Evolutionary conservation across 2,797 vertebrate species (phyloP).

Genomic region (Pangasius larnaudii): DNA sequence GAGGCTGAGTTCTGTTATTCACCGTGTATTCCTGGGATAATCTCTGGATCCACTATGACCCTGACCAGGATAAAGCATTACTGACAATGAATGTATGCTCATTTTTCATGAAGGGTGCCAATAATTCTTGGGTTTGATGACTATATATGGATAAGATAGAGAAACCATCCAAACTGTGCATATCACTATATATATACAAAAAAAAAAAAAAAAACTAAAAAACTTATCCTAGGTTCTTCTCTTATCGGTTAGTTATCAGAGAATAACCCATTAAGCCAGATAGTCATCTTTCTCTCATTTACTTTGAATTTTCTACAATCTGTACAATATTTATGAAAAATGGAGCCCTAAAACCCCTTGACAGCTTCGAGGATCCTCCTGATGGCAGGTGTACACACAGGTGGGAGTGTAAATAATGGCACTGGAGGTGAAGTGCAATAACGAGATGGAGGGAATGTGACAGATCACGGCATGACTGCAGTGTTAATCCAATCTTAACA

Average conservation of each 20-base stretch:
- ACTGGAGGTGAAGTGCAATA: conserved; percentile 33
- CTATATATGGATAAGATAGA: not conserved
- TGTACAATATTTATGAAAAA: conserved; percentile 1
- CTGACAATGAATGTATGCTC: not conserved
- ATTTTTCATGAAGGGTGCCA: not conserved
- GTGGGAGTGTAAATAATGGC: conserved; percentile 37
- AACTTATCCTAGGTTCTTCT: not conserved
- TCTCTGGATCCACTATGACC: not conserved
- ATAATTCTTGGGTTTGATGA: not conserved
- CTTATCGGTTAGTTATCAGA: not conserved
- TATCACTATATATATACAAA: not conserved
- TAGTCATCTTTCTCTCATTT: not conserved
- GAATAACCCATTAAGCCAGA: not conserved
- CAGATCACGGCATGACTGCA: not conserved
- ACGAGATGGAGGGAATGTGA: conserved; percentile 14
- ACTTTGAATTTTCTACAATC: not conserved
- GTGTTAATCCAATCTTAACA: conserved; percentile 24
- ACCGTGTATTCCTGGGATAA: not conserved
- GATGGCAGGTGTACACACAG: conserved; percentile 14
- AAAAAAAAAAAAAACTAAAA: not conserved
- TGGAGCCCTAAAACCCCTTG: not conserved
- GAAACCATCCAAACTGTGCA: not conserved
- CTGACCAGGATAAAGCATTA: not conserved
- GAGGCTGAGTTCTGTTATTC: not conserved
- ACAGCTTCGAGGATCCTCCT: conserved; percentile 12